phyloP scores from a whole-genome alignment of 1,140 invertebrate species.

The Rhopalosiphum maidis region DNA sequence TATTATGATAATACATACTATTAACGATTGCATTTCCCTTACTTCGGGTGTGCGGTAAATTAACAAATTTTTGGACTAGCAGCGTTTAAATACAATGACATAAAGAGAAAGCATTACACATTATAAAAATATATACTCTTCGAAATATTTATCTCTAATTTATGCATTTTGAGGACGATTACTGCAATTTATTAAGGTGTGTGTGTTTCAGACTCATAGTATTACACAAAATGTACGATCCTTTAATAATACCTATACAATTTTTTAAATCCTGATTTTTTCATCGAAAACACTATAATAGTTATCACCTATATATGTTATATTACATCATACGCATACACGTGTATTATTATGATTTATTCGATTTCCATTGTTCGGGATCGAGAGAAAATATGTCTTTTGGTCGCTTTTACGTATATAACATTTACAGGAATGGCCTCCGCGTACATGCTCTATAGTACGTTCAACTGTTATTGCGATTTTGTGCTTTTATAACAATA shows the following conservation, averaged over 20 bases:
- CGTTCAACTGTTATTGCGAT: background rate
- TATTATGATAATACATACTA: background rate
- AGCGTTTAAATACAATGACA: background rate
- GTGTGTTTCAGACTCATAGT: background rate
- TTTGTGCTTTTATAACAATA: conserved; percentile 17
- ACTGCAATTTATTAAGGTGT: background rate
- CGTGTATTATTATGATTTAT: conserved; percentile 6
- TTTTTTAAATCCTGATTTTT: too few species aligned
- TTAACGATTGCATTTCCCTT: background rate
- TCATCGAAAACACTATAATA: too few species aligned
- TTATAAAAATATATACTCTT: background rate
- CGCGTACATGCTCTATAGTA: too few species aligned
- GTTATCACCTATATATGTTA: too few species aligned
- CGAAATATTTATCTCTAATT: background rate
- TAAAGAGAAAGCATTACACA: background rate
- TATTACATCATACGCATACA: too few species aligned
- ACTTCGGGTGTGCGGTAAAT: background rate
- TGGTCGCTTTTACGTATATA: background rate
- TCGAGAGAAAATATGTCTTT: background rate
- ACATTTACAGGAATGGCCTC: background rate
- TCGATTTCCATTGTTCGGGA: conserved; percentile 24
- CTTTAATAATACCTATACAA: too few species aligned
- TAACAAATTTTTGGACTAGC: background rate
- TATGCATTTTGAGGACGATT: background rate
- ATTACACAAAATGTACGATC: background rate